These are phyloP conservation scores for Brachionus angularis DNA, from an alignment of 1,140 invertebrate genomes.

Conservation along the genomic window DNA sequence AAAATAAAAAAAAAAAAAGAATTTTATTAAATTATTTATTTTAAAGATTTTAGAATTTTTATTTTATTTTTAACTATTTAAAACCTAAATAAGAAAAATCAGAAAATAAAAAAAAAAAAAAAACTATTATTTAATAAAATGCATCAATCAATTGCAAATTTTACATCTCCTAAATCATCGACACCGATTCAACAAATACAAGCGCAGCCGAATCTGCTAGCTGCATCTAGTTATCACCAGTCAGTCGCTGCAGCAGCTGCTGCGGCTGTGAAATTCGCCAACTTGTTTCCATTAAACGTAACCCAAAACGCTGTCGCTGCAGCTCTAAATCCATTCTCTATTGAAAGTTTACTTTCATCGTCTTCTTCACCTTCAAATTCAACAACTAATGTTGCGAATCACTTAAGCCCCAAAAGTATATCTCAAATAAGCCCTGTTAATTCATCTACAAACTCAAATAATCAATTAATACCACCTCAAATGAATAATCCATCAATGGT, in stretches of 20 bases:
- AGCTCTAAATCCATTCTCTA: neutral
- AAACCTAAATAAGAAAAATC: too few relatives aligned
- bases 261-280: slow-evolving; percentile 1
- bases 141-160: slow-evolving; percentile 36
- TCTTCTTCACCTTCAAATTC: neutral
- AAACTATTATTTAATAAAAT: slow-evolving; percentile 19
- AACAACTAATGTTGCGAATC: too few relatives aligned
- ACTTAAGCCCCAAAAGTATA: too few relatives aligned
- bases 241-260: neutral
- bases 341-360: slow-evolving; percentile 4
- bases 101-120: too few relatives aligned
- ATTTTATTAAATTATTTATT: slow-evolving; percentile 30
- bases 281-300: neutral
- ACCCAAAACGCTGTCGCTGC: neutral
- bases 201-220: too few relatives aligned
- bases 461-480: neutral
- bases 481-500: neutral
- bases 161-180: neutral
- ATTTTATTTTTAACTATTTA: too few relatives aligned
- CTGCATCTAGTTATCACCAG: too few relatives aligned
- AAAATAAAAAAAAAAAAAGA: neutral
- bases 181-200: too few relatives aligned
- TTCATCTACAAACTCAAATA: neutral
- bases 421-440: too few relatives aligned
- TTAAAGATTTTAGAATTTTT: slow-evolving; percentile 35